phyloP scores from a whole-genome alignment of 2,113 vertebrate species.

The Dipodomys merriami region DNA sequence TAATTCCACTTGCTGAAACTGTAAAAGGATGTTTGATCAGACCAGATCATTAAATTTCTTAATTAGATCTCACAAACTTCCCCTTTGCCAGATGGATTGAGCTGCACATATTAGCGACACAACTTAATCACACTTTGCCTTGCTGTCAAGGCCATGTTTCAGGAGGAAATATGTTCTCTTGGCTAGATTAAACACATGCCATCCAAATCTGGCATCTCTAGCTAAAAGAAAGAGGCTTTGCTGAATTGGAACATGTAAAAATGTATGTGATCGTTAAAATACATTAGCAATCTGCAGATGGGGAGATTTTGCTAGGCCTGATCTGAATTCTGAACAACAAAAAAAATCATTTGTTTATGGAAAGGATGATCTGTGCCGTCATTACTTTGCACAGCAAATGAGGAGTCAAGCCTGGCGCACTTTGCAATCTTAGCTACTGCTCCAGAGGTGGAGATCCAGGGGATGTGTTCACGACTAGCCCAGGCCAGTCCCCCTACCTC shows the following conservation, averaged over 20 bases:
- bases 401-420: neutral
- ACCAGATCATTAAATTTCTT: conserved; percentile 68
- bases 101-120: conserved; percentile 58
- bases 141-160: conserved; percentile 61
- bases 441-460: too few relatives aligned
- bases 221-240: conserved; percentile 27
- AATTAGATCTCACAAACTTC: conserved; percentile 62
- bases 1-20: conserved; percentile 69
- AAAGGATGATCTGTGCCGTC: conserved; percentile 29
- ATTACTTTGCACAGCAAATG: conserved; percentile 44
- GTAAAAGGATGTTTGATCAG: conserved; percentile 58
- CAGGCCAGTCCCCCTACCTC: too few relatives aligned
- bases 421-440: too few relatives aligned
- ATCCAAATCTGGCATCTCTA: neutral
- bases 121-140: conserved; percentile 78
- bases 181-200: conserved; percentile 51
- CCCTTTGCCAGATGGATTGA: conserved; percentile 64
- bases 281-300: conserved; percentile 49
- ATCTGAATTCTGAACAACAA: conserved; percentile 41
- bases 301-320: neutral
- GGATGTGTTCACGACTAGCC: too few relatives aligned
- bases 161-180: conserved; percentile 70
- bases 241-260: conserved; percentile 57
- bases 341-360: conserved; percentile 27
- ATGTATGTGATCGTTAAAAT: conserved; percentile 57